A percentile compares a stretch with the other conserved stretches of the same genome.
Conservation (phyloP, 1,140 invertebrate genomes). For the Trachymyrmex septentrionalis region DNA sequence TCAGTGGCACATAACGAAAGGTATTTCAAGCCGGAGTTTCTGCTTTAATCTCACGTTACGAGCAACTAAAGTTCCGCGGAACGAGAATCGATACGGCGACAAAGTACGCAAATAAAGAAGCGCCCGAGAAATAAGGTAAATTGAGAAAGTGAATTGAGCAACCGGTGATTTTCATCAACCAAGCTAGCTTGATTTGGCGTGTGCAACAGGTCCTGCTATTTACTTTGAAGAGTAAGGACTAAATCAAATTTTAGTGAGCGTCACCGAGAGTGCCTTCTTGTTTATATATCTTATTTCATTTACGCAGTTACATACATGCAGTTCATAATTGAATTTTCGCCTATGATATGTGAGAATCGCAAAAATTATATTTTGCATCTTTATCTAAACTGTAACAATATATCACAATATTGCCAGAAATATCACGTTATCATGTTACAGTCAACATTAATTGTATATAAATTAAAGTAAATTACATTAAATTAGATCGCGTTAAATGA, state of each 20-base stretch:
- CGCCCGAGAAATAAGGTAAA: slow-evolving; percentile 57
- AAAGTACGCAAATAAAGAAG: slow-evolving; percentile 66
- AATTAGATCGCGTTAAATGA: slow-evolving; percentile 2
- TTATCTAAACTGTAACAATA: not conserved
- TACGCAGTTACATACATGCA: not conserved
- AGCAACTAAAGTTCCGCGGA: slow-evolving; percentile 57
- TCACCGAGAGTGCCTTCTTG: not conserved
- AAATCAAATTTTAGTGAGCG: slow-evolving; percentile 58
- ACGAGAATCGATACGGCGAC: slow-evolving; percentile 58
- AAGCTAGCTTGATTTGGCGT: slow-evolving; percentile 45
- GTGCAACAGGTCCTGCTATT: slow-evolving; percentile 62
- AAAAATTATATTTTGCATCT: slow-evolving; percentile 3
- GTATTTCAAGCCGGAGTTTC: slow-evolving; percentile 41
- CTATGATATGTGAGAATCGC: slow-evolving; percentile 5
- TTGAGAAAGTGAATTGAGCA: slow-evolving; percentile 59
- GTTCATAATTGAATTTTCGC: slow-evolving; percentile 7
- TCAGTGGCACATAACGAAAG: slow-evolving; percentile 51
- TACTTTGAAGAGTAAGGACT: slow-evolving; percentile 58
- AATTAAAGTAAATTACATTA: slow-evolving; percentile 26
- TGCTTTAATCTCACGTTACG: slow-evolving; percentile 58
- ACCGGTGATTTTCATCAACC: slow-evolving; percentile 65
- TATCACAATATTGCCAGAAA: not conserved
- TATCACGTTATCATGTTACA: too few species aligned
- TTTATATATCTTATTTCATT: slow-evolving; percentile 50
- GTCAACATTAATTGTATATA: slow-evolving; percentile 10